Conservation (phyloP, 1,140 invertebrate genomes). For the Holcopasites calliopsidis region DNA sequence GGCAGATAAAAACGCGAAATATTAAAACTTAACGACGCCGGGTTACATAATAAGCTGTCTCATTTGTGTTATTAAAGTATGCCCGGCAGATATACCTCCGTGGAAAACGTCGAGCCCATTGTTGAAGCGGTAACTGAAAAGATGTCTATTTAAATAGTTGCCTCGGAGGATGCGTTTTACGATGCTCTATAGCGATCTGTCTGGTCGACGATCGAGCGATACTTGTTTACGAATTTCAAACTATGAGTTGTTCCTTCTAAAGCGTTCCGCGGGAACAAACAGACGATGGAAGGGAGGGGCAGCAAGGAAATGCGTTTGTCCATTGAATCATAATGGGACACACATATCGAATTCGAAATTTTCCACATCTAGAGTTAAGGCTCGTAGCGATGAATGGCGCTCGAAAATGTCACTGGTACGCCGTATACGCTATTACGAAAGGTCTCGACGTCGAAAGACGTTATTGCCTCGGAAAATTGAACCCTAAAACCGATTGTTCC, state of each 20-base stretch:
- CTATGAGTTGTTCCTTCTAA: neutral
- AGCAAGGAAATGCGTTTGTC: neutral
- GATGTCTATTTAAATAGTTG: too few species aligned
- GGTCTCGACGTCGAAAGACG: neutral
- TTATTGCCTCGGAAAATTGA: neutral
- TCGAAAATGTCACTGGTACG: neutral
- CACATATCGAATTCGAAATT: too few species aligned
- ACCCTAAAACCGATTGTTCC: neutral
- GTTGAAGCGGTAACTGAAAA: too few species aligned
- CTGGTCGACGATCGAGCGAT: neutral
- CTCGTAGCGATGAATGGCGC: neutral
- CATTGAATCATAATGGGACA: too few species aligned
- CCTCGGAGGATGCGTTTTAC: neutral
- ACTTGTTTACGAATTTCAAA: constrained; percentile 2
- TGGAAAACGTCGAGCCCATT: neutral
- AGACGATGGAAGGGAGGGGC: neutral
- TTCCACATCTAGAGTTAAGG: too few species aligned
- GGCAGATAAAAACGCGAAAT: constrained; percentile 17
- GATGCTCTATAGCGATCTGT: neutral
- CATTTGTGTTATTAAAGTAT: constrained; percentile 28
- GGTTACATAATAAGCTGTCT: constrained; percentile 29
- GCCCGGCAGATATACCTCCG: neutral
- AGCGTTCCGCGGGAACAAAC: neutral
- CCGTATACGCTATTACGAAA: too few species aligned
- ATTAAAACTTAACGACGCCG: constrained; percentile 31